phyloP scores from a whole-genome alignment of 2,113 vertebrate genomes.

The Pseudorectes ferrugineus region DNA sequence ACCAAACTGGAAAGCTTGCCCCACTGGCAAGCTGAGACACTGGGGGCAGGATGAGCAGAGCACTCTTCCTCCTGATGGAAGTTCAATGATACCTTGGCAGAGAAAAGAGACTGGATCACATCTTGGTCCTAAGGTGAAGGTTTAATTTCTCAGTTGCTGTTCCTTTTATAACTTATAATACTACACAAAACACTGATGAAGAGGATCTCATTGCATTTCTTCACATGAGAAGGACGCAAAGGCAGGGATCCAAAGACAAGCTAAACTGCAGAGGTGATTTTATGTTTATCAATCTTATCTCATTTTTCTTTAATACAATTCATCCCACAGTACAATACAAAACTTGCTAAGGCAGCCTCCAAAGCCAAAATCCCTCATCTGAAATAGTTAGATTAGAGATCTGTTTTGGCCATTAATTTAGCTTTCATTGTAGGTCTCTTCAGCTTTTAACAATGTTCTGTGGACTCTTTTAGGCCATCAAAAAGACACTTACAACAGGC shows the following conservation, averaged over 20 bases:
- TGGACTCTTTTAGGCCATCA: constrained; percentile 14
- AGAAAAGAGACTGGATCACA: neutral
- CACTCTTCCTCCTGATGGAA: neutral
- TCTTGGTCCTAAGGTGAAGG: neutral
- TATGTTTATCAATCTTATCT: neutral
- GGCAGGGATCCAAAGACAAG: neutral
- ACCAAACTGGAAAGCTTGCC: neutral
- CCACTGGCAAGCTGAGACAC: neutral
- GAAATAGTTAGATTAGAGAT: neutral
- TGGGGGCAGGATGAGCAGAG: neutral
- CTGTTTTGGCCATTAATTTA: constrained; percentile 8
- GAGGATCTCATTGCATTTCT: neutral
- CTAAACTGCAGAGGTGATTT: neutral
- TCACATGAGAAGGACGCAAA: neutral
- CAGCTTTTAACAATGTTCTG: constrained; percentile 25
- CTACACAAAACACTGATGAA: neutral
- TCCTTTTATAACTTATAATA: neutral
- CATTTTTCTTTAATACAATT: neutral
- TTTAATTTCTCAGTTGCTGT: neutral
- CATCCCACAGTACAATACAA: neutral
- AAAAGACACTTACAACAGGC: constrained; percentile 5
- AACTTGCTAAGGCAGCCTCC: neutral
- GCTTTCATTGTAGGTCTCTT: constrained; percentile 5
- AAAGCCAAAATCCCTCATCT: neutral
- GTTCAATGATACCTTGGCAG: neutral